Evolutionary conservation across 2,888 invertebrate genomes (phyloP).

Genomic region (Heliconius erato): DNA sequence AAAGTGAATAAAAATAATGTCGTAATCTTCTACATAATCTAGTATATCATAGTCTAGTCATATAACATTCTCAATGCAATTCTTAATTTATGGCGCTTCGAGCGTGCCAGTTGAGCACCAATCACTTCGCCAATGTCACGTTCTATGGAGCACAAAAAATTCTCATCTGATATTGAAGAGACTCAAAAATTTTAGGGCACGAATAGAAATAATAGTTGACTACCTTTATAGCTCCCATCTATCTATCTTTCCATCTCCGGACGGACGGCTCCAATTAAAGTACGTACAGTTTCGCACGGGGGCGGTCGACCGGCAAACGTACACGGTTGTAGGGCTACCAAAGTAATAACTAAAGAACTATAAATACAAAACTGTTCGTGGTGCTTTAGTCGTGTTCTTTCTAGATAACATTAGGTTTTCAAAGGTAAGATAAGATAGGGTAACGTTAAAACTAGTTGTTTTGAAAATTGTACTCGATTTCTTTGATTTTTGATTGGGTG

Average conservation of each 20-base stretch:
- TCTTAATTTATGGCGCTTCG: no score
- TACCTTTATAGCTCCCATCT: slow-evolving; percentile 38
- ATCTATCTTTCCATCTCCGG: slow-evolving; percentile 32
- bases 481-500: neutral
- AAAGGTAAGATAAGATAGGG: no score
- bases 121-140: no score
- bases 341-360: slow-evolving; percentile 19
- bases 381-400: neutral
- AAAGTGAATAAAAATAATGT: no score
- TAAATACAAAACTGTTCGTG: slow-evolving; percentile 4
- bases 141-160: no score
- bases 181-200: slow-evolving; percentile 28
- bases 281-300: slow-evolving; percentile 43
- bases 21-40: neutral
- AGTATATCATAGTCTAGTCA: neutral
- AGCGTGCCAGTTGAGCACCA: no score
- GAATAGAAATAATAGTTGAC: slow-evolving; percentile 34
- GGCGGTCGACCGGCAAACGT: slow-evolving; percentile 39
- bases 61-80: neutral
- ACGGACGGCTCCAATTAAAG: slow-evolving; percentile 49
- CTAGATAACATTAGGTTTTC: neutral
- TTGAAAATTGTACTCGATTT: neutral
- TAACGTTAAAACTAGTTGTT: neutral
- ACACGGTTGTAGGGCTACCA: slow-evolving; percentile 30
- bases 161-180: neutral